Evolutionary conservation across 2,888 invertebrate species (phyloP).

Genomic region (Sphecodes monilicornis): DNA sequence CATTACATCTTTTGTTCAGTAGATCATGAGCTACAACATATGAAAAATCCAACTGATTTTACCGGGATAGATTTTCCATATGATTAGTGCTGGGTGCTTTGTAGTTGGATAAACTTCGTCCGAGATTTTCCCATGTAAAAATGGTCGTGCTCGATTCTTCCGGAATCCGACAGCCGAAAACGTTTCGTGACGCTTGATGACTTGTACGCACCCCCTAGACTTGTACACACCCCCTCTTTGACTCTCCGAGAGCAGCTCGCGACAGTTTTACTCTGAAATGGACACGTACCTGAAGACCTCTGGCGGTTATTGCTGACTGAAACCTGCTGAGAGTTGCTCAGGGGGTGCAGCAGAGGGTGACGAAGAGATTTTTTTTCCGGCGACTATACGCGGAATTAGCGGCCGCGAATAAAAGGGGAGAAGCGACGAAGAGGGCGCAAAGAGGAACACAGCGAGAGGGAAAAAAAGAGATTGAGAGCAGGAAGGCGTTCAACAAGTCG

Average conservation of each 20-base stretch:
- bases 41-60: no score
- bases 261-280: no score
- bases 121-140: not conserved
- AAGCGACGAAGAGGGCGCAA: conserved; percentile 31
- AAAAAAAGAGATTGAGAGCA: conserved; percentile 45
- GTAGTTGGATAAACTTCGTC: no score
- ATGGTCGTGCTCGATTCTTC: not conserved
- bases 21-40: no score
- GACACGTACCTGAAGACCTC: no score
- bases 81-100: no score
- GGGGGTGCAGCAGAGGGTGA: not conserved
- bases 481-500: conserved; percentile 82
- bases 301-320: not conserved
- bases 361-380: not conserved
- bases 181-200: conserved; percentile 19
- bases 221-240: no score
- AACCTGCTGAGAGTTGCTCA: not conserved
- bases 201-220: conserved; percentile 6
- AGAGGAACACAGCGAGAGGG: conserved; percentile 24
- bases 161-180: not conserved
- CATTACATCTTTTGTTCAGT: no score
- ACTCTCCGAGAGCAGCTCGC: no score
- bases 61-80: no score
- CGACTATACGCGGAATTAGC: conserved; percentile 41
- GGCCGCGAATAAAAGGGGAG: not conserved